Evolutionary conservation across 2,888 invertebrate genomes (phyloP), one percentile per base, ranked within the genome.

Genomic region (Callyntrura sp.): DNA sequence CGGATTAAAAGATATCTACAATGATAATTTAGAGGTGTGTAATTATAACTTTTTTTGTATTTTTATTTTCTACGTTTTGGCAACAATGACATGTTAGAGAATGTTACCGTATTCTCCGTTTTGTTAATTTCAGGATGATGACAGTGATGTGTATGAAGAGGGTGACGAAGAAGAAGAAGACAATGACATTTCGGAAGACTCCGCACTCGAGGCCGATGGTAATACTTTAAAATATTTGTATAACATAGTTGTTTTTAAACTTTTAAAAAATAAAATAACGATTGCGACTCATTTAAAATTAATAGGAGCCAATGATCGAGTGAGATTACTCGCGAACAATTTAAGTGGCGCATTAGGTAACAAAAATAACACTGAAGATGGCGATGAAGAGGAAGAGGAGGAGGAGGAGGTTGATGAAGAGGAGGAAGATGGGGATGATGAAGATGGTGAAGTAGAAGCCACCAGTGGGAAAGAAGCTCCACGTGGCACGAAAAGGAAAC

Each of bases 1-100:
- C 93, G 96, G 96, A 88, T 96, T 97, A 91, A 96, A 96, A 90
- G 96, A 96, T 94, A 96, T 97, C 92, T 96, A 97, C 93, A 96
- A 96, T 94, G 96, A 96, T 94, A 96, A 96, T 93, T 95, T 95
- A 93, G 96, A 95, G 95, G 97, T 97, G 2, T 76, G 5, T 14
- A 23, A 20, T 55, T 55, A 8, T 45, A 4, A 14, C 28, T 23
- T n/a, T n/a, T n/a, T n/a, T 68, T 68, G 11, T 23, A 25, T 60
- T 60, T 20, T 14, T 23, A 4, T 73, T 35, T 35, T 73, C 9
- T 23, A 8, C 17, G 6, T 78, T 51, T 23, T 12, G 28, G n/a
- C n/a, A n/a, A n/a, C 12, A n/a, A n/a, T n/a, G n/a, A n/a, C n/a
- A n/a, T n/a, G n/a, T n/a, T n/a, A n/a, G n/a, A n/a, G 35, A 4